Conservation (phyloP, 2,113 vertebrate genomes). For the Artemisiospiza belli region DNA sequence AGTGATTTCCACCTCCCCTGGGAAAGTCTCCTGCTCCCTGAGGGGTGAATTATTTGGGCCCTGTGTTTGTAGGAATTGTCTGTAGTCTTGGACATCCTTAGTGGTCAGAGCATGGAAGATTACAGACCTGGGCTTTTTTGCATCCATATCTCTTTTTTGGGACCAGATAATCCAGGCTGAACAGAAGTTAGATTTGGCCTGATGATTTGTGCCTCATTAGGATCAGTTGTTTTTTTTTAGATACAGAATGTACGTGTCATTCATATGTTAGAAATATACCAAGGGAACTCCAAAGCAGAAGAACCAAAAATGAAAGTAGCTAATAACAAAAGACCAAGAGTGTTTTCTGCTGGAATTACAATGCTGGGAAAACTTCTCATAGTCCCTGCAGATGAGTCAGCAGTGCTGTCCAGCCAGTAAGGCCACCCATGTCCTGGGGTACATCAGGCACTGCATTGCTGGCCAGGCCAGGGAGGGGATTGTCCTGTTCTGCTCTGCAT, state of each 20-base stretch:
- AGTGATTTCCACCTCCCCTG: background rate
- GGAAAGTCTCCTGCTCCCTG: background rate
- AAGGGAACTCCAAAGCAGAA: background rate
- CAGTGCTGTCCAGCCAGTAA: background rate
- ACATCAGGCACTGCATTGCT: rapidly evolving
- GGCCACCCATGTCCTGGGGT: background rate
- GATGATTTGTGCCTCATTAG: background rate
- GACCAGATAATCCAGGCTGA: background rate
- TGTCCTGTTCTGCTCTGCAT: background rate
- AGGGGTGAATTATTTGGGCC: background rate
- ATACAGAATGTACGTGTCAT: background rate
- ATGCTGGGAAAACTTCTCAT: background rate
- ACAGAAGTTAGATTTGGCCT: background rate
- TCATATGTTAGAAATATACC: background rate
- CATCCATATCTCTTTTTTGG: background rate
- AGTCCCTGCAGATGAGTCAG: background rate
- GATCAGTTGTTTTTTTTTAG: background rate
- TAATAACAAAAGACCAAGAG: background rate
- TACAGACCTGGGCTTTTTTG: background rate
- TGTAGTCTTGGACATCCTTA: background rate
- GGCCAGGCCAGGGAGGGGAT: background rate
- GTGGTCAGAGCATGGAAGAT: background rate
- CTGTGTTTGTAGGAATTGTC: background rate
- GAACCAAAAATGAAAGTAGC: background rate
- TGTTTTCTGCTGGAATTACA: background rate